Conservation (phyloP, 92 coral and sea anemone species). For the Parazoanthus swiftii region DNA sequence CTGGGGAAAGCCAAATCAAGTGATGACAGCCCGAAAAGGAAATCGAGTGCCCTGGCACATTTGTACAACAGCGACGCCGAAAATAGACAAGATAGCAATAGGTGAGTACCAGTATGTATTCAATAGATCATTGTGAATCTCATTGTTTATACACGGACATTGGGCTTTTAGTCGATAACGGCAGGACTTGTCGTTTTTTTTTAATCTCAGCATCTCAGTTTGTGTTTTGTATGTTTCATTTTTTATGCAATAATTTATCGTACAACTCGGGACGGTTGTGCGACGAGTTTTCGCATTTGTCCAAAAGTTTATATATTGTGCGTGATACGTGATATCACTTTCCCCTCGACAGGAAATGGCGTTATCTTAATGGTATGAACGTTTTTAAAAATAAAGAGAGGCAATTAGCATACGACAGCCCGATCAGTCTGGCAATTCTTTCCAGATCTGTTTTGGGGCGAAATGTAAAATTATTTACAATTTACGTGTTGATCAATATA, state of each 20-base stretch:
- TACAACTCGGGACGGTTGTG: background rate
- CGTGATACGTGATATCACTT: constrained; percentile 8
- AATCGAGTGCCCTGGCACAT: constrained; percentile 35
- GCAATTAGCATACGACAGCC: background rate
- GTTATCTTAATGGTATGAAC: background rate
- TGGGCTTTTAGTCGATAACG: background rate
- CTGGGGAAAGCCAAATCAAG: constrained; percentile 32
- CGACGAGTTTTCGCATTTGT: background rate
- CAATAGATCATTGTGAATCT: background rate
- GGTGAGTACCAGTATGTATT: constrained; percentile 16
- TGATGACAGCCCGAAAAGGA: constrained; percentile 36
- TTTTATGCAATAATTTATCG: background rate
- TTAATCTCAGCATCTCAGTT: background rate
- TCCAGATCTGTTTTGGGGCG: background rate
- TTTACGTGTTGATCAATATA: no score
- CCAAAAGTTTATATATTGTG: no score
- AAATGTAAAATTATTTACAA: background rate
- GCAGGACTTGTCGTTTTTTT: background rate
- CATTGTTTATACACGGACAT: background rate
- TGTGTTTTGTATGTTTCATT: background rate
- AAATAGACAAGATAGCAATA: background rate
- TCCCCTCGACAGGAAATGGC: constrained; percentile 23
- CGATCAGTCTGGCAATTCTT: background rate
- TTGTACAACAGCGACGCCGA: constrained; percentile 15
- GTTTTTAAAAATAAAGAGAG: background rate